These are phyloP conservation scores for Ascaphus truei DNA, from an alignment of 2,113 vertebrate genomes.

Conservation along the genomic window DNA sequence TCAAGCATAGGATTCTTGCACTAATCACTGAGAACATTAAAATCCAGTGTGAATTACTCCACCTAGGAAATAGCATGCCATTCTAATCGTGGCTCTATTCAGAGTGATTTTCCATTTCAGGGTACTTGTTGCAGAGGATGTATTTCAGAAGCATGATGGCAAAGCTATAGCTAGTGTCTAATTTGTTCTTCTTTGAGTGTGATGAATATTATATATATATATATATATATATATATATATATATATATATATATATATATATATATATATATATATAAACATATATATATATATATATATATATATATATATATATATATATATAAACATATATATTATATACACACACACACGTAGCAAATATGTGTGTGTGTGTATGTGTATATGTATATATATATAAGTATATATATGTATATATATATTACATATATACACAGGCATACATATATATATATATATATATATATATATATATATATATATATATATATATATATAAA, in stretches of 20 bases:
- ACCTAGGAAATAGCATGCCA: slow-evolving; percentile 33
- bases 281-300: neutral
- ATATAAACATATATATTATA: no score
- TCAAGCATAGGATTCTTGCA: slow-evolving; percentile 15
- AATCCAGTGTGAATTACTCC: slow-evolving; percentile 32
- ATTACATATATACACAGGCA: no score
- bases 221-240: neutral
- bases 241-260: neutral
- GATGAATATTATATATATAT: no score
- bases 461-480: no score
- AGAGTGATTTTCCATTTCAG: slow-evolving; percentile 35
- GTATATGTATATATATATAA: neutral
- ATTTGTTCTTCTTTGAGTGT: slow-evolving; percentile 1
- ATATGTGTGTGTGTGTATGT: neutral
- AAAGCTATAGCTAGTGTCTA: slow-evolving; percentile 24
- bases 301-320: neutral
- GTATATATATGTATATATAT: no score
- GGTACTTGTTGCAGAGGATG: slow-evolving; percentile 32
- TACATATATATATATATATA: no score
- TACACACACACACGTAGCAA: no score
- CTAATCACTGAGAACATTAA: slow-evolving; percentile 26
- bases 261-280: neutral
- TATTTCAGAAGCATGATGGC: slow-evolving; percentile 24
- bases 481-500: no score
- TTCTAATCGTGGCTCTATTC: slow-evolving; percentile 33